Evolutionary conservation across 2,113 vertebrate genomes (phyloP).

Genomic region (Ctenodactylus gundi): DNA sequence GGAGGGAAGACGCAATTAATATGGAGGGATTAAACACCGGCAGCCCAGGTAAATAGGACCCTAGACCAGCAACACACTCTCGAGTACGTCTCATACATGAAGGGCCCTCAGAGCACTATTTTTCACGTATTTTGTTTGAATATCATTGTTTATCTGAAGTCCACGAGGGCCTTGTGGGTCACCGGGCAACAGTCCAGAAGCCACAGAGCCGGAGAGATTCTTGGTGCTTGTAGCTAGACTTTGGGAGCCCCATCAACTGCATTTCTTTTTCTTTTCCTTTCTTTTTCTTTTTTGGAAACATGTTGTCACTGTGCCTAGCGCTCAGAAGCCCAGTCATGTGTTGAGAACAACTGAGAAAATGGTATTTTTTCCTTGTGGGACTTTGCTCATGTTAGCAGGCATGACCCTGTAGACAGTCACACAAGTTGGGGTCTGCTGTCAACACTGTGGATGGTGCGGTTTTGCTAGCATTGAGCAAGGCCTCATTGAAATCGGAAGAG

Average conservation of each 20-base stretch:
- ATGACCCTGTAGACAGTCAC: neutral
- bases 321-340: neutral
- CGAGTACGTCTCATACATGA: neutral
- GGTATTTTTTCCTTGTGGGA: neutral
- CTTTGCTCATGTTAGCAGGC: neutral
- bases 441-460: neutral
- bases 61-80: neutral
- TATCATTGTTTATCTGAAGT: neutral
- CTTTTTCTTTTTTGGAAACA: neutral
- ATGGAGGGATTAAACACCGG: no score
- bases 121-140: neutral
- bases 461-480: neutral
- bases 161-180: no score
- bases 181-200: neutral
- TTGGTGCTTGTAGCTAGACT: neutral
- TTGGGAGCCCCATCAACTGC: neutral
- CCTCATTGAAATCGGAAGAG: neutral
- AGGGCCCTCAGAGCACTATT: no score
- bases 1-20: no score
- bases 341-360: neutral
- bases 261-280: neutral
- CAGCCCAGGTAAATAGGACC: neutral
- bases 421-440: neutral
- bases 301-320: neutral
- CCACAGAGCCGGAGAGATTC: neutral